Conservation (phyloP, 2,113 vertebrate species). For the Willisornis vidua region DNA sequence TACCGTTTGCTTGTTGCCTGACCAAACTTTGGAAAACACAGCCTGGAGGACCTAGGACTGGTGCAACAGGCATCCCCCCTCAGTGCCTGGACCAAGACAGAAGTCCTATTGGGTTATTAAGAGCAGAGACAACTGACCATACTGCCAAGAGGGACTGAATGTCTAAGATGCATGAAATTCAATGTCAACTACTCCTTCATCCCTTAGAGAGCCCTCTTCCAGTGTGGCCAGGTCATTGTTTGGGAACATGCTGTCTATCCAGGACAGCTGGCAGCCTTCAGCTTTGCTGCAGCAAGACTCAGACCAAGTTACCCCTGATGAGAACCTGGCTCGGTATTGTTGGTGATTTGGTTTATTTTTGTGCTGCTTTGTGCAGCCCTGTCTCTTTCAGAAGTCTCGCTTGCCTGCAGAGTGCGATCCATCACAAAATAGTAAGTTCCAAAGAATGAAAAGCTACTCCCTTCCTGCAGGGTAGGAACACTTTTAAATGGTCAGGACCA, state of each 20-base stretch:
- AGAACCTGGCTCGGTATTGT: background rate
- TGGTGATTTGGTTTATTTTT: constrained; percentile 45
- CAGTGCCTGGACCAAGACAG: background rate
- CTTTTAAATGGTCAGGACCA: constrained; percentile 44
- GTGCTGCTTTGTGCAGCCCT: background rate
- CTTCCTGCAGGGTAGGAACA: constrained; percentile 43
- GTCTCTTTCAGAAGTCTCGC: constrained; percentile 21
- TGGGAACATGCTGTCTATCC: constrained; percentile 16
- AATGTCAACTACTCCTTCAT: fast-evolving
- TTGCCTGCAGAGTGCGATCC: constrained; percentile 49
- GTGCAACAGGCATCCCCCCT: background rate
- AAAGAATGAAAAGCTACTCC: constrained; percentile 54
- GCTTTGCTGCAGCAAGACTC: background rate
- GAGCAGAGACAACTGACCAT: background rate
- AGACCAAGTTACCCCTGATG: background rate
- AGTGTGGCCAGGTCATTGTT: background rate
- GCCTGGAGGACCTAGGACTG: background rate
- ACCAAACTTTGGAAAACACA: background rate
- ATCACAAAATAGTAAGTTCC: constrained; percentile 37
- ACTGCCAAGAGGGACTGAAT: background rate
- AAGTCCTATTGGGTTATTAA: background rate
- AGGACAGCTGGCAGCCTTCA: constrained; percentile 4
- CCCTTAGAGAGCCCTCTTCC: background rate
- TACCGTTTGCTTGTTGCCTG: fast-evolving
- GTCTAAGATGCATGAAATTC: background rate